Conservation (phyloP, 2,113 vertebrate species). For the Furnarius figulus region DNA sequence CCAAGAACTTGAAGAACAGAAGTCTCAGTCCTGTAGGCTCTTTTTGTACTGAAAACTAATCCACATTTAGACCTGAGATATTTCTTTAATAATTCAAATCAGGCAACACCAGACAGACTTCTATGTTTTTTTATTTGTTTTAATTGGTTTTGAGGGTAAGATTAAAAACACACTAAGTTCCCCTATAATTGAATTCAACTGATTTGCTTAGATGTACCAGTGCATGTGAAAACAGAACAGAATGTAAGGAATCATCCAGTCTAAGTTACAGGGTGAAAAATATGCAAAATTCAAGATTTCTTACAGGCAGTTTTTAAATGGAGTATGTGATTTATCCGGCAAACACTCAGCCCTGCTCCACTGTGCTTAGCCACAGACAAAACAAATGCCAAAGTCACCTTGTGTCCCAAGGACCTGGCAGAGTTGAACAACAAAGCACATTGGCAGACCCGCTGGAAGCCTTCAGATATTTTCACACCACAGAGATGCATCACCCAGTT, state of each 20-base stretch:
- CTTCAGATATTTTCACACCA: neutral
- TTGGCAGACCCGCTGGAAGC: neutral
- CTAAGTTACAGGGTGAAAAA: neutral
- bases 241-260: neutral
- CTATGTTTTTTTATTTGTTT: neutral
- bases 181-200: neutral
- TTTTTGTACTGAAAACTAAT: neutral
- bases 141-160: neutral
- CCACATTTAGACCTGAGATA: neutral
- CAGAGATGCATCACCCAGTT: neutral
- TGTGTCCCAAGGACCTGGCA: neutral
- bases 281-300: neutral
- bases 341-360: neutral
- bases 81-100: neutral
- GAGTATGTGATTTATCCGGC: neutral
- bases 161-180: neutral
- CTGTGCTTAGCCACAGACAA: neutral
- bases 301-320: neutral
- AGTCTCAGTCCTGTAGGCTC: neutral
- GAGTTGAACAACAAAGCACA: neutral
- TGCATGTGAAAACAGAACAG: neutral
- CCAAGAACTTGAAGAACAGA: neutral
- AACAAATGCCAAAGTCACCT: neutral
- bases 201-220: neutral
- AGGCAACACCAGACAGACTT: neutral